Base-by-base conservation (phyloP, 1,140 invertebrate genomes). In the Chrysoperla carnea region DNA sequence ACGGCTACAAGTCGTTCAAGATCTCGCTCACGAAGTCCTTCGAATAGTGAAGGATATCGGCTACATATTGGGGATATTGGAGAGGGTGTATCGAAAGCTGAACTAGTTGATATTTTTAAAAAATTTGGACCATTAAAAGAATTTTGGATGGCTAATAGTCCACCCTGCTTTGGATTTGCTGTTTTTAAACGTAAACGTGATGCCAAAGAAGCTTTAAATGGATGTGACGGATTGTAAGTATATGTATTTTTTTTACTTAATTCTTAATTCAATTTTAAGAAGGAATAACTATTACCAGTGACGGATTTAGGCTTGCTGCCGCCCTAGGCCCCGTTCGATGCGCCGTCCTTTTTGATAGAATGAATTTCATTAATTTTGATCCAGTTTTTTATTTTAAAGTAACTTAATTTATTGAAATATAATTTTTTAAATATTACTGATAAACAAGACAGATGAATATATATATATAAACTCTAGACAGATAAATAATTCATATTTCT, bases 101-200 rank as follows among this genome's bases (percentile, higher is more conserved):
- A 76, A 51, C 51, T 76, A 29, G 72, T 77, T 51, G 68, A 73
- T 48, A 63, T 73, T 6, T 83, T 81, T 57, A 60, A 69, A 29
- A 70, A 73, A 43, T 81, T 72, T 61, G 78, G 78, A 2, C 62
- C 66, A 36, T 55, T 81, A 36, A 67, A 67, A 46, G 81, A 76
- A 57, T 71, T 82, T 9, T 81, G 78, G 78, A 73, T 81, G 47
- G 78, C 77, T 2, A 66, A 76, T 48, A 78, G 78, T 54, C 70
- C 70, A 27, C 68, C 69, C 1, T 72, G 78, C 27, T 81, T 81
- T 68, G 79, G 78, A 15, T 81, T 82, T 63, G 69, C 81, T 41
- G 78, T 82, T 46, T 81, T 70, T 59, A 75, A 78, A 59, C 74
- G 78, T 55, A 66, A 68, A 41, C 64, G 76, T 46, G 74, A 80